Percentiles rank a stretch among this genome's conserved stretches.
phyloP scores from a whole-genome alignment of 2,113 vertebrate species.

The Peucedramus taeniatus region DNA sequence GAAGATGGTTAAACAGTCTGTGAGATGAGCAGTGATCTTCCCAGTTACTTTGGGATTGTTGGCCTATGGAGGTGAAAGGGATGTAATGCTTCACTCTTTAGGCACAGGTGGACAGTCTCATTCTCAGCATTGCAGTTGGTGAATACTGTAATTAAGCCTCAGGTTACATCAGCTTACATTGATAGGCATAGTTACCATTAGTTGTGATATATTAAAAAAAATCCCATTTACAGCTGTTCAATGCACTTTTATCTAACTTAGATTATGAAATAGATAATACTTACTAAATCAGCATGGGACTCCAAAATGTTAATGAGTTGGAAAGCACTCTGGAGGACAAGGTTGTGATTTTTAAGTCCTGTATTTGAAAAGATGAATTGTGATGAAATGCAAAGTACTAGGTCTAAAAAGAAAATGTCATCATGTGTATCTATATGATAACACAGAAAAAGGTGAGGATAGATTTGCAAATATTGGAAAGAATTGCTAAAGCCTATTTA shows the following conservation, averaged over 20 bases:
- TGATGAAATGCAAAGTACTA: neutral
- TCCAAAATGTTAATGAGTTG: neutral
- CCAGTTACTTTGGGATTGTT: neutral
- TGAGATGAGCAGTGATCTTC: neutral
- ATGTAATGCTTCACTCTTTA: neutral
- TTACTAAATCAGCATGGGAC: neutral
- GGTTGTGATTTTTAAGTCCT: neutral
- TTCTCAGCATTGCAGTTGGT: neutral
- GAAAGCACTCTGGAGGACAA: neutral
- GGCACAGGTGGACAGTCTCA: neutral
- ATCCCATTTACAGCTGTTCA: neutral
- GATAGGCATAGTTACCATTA: neutral
- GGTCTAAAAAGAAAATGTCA: neutral
- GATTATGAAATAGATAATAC: neutral
- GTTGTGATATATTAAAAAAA: neutral
- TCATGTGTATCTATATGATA: neutral
- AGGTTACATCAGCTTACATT: neutral
- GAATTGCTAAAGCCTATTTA: neutral
- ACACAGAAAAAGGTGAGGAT: neutral
- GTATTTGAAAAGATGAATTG: neutral
- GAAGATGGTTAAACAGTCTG: neutral
- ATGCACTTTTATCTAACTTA: neutral
- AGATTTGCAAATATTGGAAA: neutral
- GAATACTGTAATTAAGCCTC: neutral
- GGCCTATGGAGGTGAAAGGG: neutral